Conservation (phyloP, 2,888 invertebrate genomes). For the Rhingia rostrata region DNA sequence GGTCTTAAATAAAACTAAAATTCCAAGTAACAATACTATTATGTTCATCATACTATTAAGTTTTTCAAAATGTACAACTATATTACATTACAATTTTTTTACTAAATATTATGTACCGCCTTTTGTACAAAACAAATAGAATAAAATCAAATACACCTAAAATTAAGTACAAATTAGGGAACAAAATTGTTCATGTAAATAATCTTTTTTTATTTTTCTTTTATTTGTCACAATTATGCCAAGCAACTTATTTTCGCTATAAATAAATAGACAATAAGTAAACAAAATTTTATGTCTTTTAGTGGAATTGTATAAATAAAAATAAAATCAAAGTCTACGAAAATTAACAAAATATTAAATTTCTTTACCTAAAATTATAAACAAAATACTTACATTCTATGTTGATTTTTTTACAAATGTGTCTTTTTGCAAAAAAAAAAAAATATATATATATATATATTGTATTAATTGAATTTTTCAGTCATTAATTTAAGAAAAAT, state of each 20-base stretch:
- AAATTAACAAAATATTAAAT: background rate
- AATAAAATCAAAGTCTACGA: background rate
- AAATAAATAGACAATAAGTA: slow-evolving; percentile 16
- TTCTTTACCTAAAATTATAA: background rate
- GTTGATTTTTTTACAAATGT: slow-evolving; percentile 11
- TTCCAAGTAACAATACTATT: slow-evolving; percentile 54
- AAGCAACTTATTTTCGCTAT: background rate
- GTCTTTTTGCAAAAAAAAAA: slow-evolving; percentile 24
- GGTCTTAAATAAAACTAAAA: slow-evolving; percentile 26
- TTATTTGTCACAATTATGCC: slow-evolving; percentile 19
- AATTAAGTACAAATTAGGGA: slow-evolving; percentile 56
- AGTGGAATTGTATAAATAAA: slow-evolving; percentile 61
- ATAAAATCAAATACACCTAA: slow-evolving; percentile 28
- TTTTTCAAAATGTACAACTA: slow-evolving; percentile 22
- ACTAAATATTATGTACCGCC: slow-evolving; percentile 53
- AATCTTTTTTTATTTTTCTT: slow-evolving; percentile 8
- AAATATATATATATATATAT: slow-evolving; percentile 5
- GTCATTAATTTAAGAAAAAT: slow-evolving; percentile 35
- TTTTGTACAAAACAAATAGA: slow-evolving; percentile 40
- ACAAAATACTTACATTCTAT: slow-evolving; percentile 26
- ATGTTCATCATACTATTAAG: slow-evolving; percentile 5
- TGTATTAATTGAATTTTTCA: slow-evolving; percentile 28
- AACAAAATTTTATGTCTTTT: slow-evolving; percentile 41
- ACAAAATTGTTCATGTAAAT: background rate
- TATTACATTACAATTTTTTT: slow-evolving; percentile 25